Conservation (phyloP, 2,797 vertebrate species). For the Notamacropus eugenii region DNA sequence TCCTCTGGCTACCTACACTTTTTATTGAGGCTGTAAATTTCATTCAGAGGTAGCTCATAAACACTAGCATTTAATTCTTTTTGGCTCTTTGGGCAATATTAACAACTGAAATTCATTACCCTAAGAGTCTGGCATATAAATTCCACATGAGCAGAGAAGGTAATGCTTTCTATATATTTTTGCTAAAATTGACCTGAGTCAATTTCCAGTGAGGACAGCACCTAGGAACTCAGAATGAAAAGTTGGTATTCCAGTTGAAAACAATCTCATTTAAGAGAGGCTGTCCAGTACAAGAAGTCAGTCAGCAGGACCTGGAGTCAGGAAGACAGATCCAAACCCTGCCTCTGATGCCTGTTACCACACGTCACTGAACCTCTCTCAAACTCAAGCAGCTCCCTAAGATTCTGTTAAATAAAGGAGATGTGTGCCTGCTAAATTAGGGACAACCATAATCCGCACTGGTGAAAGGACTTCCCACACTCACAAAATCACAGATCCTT, state of each 20-base stretch:
- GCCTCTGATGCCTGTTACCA: not conserved
- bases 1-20: not conserved
- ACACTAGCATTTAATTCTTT: not conserved
- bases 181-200: not conserved
- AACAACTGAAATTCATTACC: not conserved
- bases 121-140: not conserved
- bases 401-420: not conserved
- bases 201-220: not conserved
- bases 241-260: not conserved
- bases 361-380: not conserved
- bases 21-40: conserved; percentile 21
- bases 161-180: not conserved
- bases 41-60: not conserved
- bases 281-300: not conserved
- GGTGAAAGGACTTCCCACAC: not conserved
- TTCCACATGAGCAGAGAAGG: not conserved
- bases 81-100: not conserved
- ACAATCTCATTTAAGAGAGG: not conserved
- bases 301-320: not conserved
- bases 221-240: not conserved
- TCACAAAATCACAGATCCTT: not conserved
- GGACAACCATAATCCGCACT: not conserved
- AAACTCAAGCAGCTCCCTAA: not conserved
- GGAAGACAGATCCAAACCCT: not conserved
- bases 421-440: not conserved